Conservation (phyloP, 2,888 invertebrate species). For the Embidobia sp. region DNA sequence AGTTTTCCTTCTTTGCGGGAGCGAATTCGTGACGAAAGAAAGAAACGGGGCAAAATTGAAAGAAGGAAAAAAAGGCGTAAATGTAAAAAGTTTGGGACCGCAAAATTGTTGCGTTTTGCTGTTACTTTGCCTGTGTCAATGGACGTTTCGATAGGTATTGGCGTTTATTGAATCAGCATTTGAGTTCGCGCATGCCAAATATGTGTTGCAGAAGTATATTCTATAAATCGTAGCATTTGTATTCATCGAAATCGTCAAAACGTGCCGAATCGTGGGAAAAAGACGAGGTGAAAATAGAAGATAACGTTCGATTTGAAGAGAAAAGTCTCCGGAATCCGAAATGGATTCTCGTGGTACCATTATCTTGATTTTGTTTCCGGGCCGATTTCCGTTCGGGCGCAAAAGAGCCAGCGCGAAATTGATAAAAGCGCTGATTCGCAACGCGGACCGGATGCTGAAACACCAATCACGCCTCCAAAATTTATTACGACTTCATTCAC, state of each 20-base stretch:
- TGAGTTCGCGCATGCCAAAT: constrained; percentile 21
- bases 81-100: too few relatives aligned
- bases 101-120: too few relatives aligned
- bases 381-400: constrained; percentile 40
- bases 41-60: too few relatives aligned
- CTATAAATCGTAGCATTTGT: constrained; percentile 50
- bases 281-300: constrained; percentile 48
- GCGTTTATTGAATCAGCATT: constrained; percentile 41
- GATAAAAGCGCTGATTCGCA: constrained; percentile 56
- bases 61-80: too few relatives aligned
- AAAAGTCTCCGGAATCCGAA: constrained; percentile 55
- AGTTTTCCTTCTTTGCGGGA: too few relatives aligned
- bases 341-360: constrained; percentile 52
- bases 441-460: constrained; percentile 18
- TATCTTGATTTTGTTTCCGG: constrained; percentile 62
- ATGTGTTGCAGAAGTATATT: constrained; percentile 29
- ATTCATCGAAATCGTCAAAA: constrained; percentile 61
- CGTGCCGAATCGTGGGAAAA: constrained; percentile 50
- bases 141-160: constrained; percentile 20
- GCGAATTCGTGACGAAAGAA: too few relatives aligned
- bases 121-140: too few relatives aligned
- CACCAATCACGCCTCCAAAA: constrained; percentile 34
- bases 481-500: constrained; percentile 36
- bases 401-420: constrained; percentile 46
- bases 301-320: constrained; percentile 44